phyloP scores from a whole-genome alignment of 2,113 vertebrate genomes.

The Pedionomus torquatus region DNA sequence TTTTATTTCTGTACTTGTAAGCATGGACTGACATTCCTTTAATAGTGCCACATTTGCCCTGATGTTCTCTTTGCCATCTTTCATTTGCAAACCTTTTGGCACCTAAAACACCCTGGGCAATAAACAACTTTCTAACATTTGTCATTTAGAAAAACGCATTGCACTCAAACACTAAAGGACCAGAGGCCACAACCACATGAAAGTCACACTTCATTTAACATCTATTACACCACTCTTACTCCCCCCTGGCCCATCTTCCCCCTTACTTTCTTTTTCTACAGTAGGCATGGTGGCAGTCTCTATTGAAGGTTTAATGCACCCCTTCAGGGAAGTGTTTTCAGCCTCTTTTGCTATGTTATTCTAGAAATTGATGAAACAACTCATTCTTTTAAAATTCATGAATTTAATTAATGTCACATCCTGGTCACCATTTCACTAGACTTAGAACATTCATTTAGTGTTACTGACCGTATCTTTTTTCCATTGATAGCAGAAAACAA shows the following conservation, averaged over 20 bases:
- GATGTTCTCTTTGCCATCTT: slow-evolving; percentile 1
- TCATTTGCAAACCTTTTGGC: slow-evolving; percentile 27
- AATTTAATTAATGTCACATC: slow-evolving; percentile 22
- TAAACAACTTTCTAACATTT: slow-evolving; percentile 36
- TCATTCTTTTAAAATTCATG: slow-evolving; percentile 12
- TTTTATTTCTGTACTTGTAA: not conserved
- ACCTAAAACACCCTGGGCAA: not conserved
- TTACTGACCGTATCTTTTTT: not conserved
- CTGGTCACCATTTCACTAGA: not conserved
- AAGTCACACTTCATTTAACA: slow-evolving; percentile 36
- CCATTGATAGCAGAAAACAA: not conserved
- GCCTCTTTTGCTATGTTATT: not conserved
- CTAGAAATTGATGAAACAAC: slow-evolving; percentile 11
- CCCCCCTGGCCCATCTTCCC: not conserved
- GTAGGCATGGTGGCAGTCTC: not conserved
- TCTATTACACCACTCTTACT: not conserved
- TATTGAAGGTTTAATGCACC: not conserved
- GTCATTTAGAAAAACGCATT: not conserved
- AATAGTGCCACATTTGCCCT: not conserved
- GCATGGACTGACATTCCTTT: not conserved
- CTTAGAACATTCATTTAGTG: not conserved
- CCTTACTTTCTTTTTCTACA: not conserved
- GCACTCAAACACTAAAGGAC: not conserved
- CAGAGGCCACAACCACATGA: slow-evolving; percentile 21
- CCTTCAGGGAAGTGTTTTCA: not conserved